These are phyloP conservation scores for Salvator merianae DNA, from an alignment of 2,113 vertebrate genomes.

Conservation along the genomic window DNA sequence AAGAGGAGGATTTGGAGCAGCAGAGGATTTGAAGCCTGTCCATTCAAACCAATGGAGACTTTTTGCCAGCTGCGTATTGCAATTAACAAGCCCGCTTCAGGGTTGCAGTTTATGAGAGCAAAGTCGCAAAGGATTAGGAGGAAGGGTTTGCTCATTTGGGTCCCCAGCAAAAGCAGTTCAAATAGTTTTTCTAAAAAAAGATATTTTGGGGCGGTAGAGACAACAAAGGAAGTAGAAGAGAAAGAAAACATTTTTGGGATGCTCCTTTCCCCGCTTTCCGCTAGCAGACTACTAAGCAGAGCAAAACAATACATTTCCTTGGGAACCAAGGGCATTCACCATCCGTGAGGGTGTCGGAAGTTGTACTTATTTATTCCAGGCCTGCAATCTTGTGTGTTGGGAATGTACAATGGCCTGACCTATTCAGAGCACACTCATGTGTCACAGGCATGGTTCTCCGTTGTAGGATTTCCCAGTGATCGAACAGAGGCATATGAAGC, in stretches of 20 bases:
- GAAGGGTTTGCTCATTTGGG: not conserved
- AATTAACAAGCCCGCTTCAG: not conserved
- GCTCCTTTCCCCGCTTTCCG: not conserved
- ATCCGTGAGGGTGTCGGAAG: not conserved
- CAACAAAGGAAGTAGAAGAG: not conserved
- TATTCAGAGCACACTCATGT: not conserved
- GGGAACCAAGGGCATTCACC: constrained; percentile 21
- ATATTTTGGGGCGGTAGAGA: not conserved
- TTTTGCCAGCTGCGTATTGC: not conserved
- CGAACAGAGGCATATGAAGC: not conserved
- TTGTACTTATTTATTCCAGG: constrained; percentile 1
- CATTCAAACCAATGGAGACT: not conserved
- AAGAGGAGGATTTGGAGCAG: not conserved
- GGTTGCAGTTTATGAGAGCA: not conserved
- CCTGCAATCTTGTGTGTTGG: not conserved
- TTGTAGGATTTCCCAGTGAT: not conserved
- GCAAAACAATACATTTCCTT: constrained; percentile 29
- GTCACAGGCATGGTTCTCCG: not conserved
- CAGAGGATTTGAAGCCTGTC: not conserved
- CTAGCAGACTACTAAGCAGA: constrained; percentile 26
- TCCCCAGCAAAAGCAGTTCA: not conserved
- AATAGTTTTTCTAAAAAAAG: not conserved
- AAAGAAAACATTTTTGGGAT: not conserved
- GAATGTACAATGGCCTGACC: not conserved
- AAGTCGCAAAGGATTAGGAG: not conserved